Conservation (phyloP, 2,113 vertebrate genomes). For the Mystacornis crossleyi region DNA sequence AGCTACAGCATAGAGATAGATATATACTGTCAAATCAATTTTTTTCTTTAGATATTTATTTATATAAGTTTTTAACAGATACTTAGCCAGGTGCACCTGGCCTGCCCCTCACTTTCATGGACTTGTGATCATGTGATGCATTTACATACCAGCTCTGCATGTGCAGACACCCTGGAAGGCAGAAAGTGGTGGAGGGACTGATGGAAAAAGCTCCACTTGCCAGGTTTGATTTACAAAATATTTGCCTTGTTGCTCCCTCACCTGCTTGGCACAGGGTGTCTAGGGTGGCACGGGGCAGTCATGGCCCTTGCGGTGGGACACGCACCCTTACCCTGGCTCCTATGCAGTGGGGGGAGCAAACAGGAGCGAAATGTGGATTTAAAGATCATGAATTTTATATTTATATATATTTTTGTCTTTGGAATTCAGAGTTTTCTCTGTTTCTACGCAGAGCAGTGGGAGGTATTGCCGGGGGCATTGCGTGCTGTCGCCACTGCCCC, state of each 20-base stretch:
- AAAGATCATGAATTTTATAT: neutral
- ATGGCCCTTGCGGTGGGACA: accelerated
- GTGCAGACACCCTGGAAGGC: neutral
- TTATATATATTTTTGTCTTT: neutral
- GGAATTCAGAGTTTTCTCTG: neutral
- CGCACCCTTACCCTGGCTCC: accelerated
- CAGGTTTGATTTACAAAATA: neutral
- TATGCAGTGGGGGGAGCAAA: accelerated
- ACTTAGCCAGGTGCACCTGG: neutral
- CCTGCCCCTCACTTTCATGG: neutral
- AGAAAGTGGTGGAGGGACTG: neutral
- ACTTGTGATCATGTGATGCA: neutral
- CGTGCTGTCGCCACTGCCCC: accelerated
- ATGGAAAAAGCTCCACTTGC: neutral
- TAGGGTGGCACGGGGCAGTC: neutral
- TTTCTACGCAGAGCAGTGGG: neutral
- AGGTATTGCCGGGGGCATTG: neutral
- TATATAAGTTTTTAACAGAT: neutral
- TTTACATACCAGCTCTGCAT: accelerated
- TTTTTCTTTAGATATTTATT: neutral
- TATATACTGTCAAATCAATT: neutral
- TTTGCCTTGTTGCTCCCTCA: neutral
- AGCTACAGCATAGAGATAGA: neutral
- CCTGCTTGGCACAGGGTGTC: neutral
- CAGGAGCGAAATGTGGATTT: neutral